Base-by-base conservation (phyloP, 2,113 vertebrate species). In the Eretmochelys imbricata region DNA sequence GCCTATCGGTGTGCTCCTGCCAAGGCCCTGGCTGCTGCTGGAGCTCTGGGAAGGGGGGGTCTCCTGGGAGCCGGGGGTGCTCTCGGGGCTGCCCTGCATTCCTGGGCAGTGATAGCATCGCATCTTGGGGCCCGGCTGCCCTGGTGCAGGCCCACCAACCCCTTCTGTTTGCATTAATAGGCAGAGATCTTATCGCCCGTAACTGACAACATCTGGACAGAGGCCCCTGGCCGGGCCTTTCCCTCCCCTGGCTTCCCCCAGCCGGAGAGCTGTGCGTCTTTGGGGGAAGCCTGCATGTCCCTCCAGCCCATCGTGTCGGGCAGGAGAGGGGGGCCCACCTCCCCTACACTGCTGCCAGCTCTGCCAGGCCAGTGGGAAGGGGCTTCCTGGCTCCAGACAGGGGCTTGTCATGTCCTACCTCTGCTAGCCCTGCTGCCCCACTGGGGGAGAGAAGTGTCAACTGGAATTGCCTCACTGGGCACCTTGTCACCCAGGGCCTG, bases 121-220 rank as follows among this genome's bases (percentile, higher is more conserved):
- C 69, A 9, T 78, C 80, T 55, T 54, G 29, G 51, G 85, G 85
- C 80, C 54, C 17, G 46, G 82, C 75, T 48, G 42, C 42, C 42
- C 75, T 27, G 5, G 10, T 46, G 38, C 42, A 17, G 65, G 65
- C 65, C 65, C 17, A n/a, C 35, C 65, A 69, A 80, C 90, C 90
- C 84, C 80, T 59, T 53, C 90, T 87, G 65, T 82, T 91, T 87
- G 79, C 84, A 82, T 87, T 91, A 62, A 87, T 51, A 78, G 57
- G 90, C 69, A 5, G 80, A 91, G 90, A 91, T 83, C 85, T 91
- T 91, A 91, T 91, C 90, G 5, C 80, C 14, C 7, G 46, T 87
- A 87, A 87, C 90, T 82, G 90, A 87, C 90, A 91, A 91, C 90
- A 87, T 91, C 90, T 91, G 90, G 85, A 72, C 85, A 78, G 90